Evolutionary conservation across 2,888 invertebrate genomes (phyloP).

Genomic region (Drosophila nigricruria): DNA sequence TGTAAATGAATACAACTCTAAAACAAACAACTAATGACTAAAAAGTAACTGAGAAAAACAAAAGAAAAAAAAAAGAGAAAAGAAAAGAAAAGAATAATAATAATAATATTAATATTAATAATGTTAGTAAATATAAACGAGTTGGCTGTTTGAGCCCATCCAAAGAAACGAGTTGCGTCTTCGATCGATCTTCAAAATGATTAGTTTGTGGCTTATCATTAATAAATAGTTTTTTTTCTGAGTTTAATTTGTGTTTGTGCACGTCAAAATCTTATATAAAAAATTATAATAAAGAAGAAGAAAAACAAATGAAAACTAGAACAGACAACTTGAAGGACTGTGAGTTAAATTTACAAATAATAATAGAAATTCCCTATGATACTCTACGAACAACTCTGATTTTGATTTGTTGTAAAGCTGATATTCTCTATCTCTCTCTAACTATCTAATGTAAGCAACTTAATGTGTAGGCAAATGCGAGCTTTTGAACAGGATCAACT

Average conservation of each 20-base stretch:
- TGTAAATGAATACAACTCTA: constrained; percentile 21
- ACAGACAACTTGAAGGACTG: constrained; percentile 55
- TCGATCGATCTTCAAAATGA: constrained; percentile 66
- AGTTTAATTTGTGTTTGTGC: constrained; percentile 57
- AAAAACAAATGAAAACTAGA: constrained; percentile 11
- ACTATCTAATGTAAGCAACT: constrained; percentile 21
- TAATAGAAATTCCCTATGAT: constrained; percentile 40
- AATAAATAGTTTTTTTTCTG: constrained; percentile 33
- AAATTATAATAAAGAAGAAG: constrained; percentile 24
- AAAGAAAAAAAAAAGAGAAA: neutral
- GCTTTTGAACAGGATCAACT: constrained; percentile 47
- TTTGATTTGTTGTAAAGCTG: constrained; percentile 49
- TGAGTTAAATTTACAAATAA: constrained; percentile 58
- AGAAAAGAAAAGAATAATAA: constrained; percentile 13
- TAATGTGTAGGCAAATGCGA: constrained; percentile 38
- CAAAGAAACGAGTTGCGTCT: constrained; percentile 58
- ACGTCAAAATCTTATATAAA: constrained; percentile 47
- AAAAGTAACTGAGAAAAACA: constrained; percentile 4
- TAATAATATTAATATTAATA: constrained; percentile 6
- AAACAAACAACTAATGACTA: neutral
- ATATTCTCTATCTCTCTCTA: constrained; percentile 30
- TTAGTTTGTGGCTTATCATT: constrained; percentile 44
- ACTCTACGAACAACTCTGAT: constrained; percentile 48
- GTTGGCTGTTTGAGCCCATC: constrained; percentile 45
- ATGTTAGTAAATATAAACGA: constrained; percentile 14